Conservation (phyloP, 2,888 invertebrate genomes). For the Drosophila ustulata region DNA sequence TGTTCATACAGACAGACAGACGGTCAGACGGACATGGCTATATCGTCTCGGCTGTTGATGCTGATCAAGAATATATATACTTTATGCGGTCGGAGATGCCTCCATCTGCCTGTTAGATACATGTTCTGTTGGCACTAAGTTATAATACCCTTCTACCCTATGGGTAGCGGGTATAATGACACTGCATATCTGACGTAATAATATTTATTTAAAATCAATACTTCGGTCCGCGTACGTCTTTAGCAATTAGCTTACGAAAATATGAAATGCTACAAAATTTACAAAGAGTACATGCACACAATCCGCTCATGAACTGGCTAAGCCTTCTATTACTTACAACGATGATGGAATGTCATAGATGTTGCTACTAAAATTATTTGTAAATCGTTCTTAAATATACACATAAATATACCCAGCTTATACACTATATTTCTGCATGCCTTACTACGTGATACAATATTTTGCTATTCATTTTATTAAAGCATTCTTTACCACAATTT, state of each 20-base stretch:
- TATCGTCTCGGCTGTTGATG: too few species aligned
- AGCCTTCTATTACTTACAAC: constrained; percentile 9
- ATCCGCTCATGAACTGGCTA: constrained; percentile 13
- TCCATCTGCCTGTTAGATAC: too few species aligned
- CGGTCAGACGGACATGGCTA: too few species aligned
- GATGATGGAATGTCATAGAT: constrained; percentile 14
- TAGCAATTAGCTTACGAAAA: not conserved
- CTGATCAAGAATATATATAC: too few species aligned
- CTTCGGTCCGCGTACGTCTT: not conserved
- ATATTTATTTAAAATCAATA: not conserved
- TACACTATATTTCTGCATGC: constrained; percentile 57
- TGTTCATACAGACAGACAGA: too few species aligned
- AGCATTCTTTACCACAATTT: constrained; percentile 55
- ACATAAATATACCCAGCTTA: constrained; percentile 17
- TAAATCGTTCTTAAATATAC: constrained; percentile 10
- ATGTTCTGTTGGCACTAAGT: too few species aligned
- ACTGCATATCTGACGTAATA: not conserved
- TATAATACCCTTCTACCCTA: too few species aligned
- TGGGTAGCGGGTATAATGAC: not conserved
- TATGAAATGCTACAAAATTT: not conserved
- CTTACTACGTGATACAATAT: constrained; percentile 56
- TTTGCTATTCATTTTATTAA: constrained; percentile 61
- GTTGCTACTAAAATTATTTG: constrained; percentile 5
- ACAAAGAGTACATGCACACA: not conserved
- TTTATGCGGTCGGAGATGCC: too few species aligned